Evolutionary conservation across 2,888 invertebrate genomes (phyloP).

Genomic region (Chymomyza amoena): DNA sequence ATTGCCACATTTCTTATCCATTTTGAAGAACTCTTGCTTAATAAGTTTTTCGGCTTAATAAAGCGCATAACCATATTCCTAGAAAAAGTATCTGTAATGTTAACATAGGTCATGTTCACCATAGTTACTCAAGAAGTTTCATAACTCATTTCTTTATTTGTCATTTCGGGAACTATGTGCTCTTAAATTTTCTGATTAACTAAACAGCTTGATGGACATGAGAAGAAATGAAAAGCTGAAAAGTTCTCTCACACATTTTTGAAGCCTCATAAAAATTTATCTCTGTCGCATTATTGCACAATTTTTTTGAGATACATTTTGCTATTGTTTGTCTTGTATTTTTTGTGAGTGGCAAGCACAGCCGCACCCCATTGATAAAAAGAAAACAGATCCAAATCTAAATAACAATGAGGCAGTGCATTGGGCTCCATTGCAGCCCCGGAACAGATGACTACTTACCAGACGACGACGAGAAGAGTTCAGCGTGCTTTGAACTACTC

Average conservation of each 20-base stretch:
- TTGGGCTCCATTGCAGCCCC: neutral
- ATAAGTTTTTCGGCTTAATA: too few species aligned
- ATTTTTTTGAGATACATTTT: constrained; percentile 4
- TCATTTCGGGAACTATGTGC: constrained; percentile 2
- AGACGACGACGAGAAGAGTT: constrained; percentile 79
- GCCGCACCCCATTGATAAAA: neutral
- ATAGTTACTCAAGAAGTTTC: neutral
- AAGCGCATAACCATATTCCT: too few species aligned
- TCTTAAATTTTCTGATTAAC: neutral
- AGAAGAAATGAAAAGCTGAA: neutral
- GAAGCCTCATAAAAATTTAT: constrained; percentile 9
- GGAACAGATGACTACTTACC: neutral
- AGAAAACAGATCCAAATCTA: neutral
- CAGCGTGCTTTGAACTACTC: constrained; percentile 80
- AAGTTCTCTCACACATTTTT: constrained; percentile 1
- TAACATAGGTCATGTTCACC: neutral
- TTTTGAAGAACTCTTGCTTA: too few species aligned
- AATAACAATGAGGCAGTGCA: neutral
- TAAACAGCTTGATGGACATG: neutral
- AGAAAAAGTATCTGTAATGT: neutral
- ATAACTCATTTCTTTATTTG: neutral
- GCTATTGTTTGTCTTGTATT: neutral
- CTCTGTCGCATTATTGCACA: constrained; percentile 29
- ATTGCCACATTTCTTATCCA: too few species aligned
- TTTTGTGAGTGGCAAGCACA: neutral